Base-by-base conservation (phyloP, 2,797 vertebrate species). In the Carcharodon carcharias region DNA sequence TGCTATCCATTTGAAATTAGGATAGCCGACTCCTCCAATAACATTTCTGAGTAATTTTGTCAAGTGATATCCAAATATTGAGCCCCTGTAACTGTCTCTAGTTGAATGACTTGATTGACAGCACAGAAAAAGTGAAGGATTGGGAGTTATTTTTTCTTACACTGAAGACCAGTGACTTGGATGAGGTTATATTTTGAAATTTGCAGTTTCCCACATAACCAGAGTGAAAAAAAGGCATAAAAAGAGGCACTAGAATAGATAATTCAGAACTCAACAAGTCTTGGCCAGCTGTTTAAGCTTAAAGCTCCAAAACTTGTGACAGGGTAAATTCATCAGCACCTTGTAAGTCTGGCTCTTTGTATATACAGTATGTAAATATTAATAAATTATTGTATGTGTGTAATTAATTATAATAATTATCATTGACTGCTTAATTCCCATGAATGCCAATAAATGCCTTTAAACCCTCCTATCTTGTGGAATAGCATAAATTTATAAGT, bases 401-500 rank as follows among this genome's bases (percentile, higher is more conserved):
- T 63, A 56, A 92, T 88, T 77, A 88, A 31, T 54, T 7, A 28
- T 40, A 58, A 35, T 61, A 14, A 35, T n/a, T n/a, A 58, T 56
- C 54, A 58, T 89, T 89, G 56, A 16, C 61, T 35, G 6, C 56
- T 92, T 92, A 91, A 91, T 92, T 92, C 31, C 56, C 2, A 8
- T n/a, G 58, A 88, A 92, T 56, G 54, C 4, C 12, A 89, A 89
- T 89, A 89, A 89, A 58, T 58, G 28, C 4, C 31, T 61, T 92
- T 63, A 58, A 35, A 61, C 58, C 1, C 16, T 21, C 63, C 63
- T 92, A 92, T 18, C 12, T 63, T n/a, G 31, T n/a, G 14, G 14
- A 92, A 63, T 92, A 92, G 40, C 31, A 91, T 21, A 61, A 63
- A 92, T 92, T 63, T 85, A 73, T 73, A 85, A 85, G 80, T 85